phyloP scores from a whole-genome alignment of 2,113 vertebrate species.

The Hucho hucho region DNA sequence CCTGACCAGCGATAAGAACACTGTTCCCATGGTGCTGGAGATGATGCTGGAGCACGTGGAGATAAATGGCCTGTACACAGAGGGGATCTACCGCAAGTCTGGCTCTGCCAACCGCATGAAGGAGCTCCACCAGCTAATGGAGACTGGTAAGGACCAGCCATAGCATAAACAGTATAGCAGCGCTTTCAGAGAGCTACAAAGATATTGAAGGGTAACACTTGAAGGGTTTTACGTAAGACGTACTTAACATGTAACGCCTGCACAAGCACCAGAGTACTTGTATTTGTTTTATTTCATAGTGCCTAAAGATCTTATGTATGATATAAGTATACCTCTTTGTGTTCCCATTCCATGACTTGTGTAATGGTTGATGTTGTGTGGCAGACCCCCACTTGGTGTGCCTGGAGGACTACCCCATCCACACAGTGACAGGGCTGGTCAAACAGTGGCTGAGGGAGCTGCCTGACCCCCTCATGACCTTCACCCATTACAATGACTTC shows the following conservation, averaged over 20 bases:
- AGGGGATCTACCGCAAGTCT: constrained; percentile 97
- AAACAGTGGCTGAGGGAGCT: constrained; percentile 96
- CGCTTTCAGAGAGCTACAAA: no score
- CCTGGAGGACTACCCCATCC: constrained; percentile 93
- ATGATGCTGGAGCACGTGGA: constrained; percentile 94
- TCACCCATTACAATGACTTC: constrained; percentile 89
- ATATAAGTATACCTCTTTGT: not conserved
- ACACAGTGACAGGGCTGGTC: constrained; percentile 91
- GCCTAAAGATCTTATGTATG: no score
- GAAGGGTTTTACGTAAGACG: no score
- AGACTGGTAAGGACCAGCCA: constrained; percentile 75
- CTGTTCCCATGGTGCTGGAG: constrained; percentile 89
- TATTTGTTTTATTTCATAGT: no score
- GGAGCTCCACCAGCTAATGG: constrained; percentile 87
- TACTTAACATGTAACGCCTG: no score
- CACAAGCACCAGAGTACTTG: no score
- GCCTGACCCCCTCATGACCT: constrained; percentile 95
- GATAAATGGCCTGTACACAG: constrained; percentile 94
- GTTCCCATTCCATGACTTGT: no score
- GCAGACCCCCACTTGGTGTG: constrained; percentile 81
- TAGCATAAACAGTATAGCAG: not conserved
- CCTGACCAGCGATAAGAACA: constrained; percentile 82
- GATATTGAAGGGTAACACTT: no score
- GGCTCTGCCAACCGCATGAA: constrained; percentile 93
- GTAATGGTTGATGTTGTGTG: constrained; percentile 6